Evolutionary conservation across 2,113 vertebrate species (phyloP).

Genomic region (Chionomys nivalis): DNA sequence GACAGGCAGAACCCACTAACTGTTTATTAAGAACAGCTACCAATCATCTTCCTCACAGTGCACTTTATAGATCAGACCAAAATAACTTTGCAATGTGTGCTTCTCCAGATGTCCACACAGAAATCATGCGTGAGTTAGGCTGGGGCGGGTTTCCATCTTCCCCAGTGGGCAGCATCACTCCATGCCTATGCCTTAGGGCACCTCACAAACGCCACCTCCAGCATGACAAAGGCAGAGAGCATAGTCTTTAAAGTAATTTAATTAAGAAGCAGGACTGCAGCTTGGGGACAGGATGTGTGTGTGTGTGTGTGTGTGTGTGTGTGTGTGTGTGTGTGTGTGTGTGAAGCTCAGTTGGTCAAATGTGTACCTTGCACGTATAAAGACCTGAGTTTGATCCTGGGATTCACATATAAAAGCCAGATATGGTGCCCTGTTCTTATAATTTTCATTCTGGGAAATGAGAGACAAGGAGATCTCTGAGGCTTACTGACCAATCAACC

Average conservation of each 20-base stretch:
- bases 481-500: not conserved
- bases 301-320: no score
- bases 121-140: conserved; percentile 81
- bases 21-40: conserved; percentile 92
- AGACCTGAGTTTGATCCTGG: not conserved
- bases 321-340: no score
- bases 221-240: conserved; percentile 44
- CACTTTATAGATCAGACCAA: conserved; percentile 88
- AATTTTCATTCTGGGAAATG: not conserved
- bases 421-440: not conserved
- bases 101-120: conserved; percentile 88
- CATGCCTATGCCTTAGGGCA: not conserved
- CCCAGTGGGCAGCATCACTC: conserved; percentile 51
- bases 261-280: not conserved
- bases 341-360: not conserved
- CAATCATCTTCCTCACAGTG: conserved; percentile 88
- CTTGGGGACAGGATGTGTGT: no score
- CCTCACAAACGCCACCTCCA: not conserved
- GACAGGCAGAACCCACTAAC: conserved; percentile 87
- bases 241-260: conserved; percentile 42
- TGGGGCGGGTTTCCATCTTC: conserved; percentile 53
- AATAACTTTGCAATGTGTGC: conserved; percentile 87
- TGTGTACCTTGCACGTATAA: not conserved
- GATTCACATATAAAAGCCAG: not conserved
- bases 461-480: not conserved